Percentiles rank a stretch among this genome's conserved stretches.
These are phyloP conservation scores for Hydrotaea cyrtoneurina DNA, from an alignment of 2,888 invertebrate genomes.

Conservation along the genomic window DNA sequence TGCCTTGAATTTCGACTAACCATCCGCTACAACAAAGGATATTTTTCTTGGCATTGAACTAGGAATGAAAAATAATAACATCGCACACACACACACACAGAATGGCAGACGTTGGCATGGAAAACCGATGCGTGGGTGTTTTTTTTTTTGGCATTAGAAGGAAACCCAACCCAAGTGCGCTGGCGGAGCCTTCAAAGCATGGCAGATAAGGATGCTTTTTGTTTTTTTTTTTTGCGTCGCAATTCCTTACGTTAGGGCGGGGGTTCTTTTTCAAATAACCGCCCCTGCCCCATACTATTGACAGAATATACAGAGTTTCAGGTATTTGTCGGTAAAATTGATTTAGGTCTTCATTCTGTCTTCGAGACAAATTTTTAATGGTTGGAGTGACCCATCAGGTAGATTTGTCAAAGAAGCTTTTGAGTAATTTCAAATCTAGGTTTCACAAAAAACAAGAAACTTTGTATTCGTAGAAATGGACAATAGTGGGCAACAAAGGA, in stretches of 20 bases:
- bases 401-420: no score
- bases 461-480: no score
- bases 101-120: background rate
- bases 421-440: no score
- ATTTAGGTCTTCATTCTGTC: no score
- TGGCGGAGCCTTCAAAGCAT: background rate
- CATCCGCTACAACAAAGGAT: background rate
- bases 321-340: no score
- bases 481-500: no score
- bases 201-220: slow-evolving; percentile 17
- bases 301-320: no score
- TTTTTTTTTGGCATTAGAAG: slow-evolving; percentile 32
- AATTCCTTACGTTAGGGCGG: slow-evolving; percentile 7
- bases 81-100: background rate
- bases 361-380: no score
- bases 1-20: background rate
- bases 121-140: slow-evolving; percentile 37
- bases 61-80: background rate
- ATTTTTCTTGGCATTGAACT: slow-evolving; percentile 11
- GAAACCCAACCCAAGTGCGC: slow-evolving; percentile 31
- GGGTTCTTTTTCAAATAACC: no score
- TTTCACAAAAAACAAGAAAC: no score
- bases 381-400: no score
- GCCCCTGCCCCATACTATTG: no score
- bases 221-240: slow-evolving; percentile 48